These are phyloP conservation scores for Mallotus villosus DNA, from an alignment of 2,797 vertebrate genomes.

Conservation along the genomic window DNA sequence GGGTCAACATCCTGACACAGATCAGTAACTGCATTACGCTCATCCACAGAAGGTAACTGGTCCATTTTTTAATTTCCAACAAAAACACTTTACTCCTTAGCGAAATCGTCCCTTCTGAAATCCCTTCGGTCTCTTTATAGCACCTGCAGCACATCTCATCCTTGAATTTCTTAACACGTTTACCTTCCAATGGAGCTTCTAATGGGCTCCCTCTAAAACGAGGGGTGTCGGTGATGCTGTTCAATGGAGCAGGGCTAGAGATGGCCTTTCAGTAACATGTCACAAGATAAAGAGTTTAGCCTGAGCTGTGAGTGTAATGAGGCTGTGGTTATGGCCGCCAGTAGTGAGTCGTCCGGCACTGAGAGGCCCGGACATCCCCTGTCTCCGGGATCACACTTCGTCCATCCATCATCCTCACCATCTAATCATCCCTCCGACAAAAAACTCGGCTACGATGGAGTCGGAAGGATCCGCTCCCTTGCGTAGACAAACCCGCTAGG, in stretches of 20 bases:
- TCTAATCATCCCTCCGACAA: constrained; percentile 68
- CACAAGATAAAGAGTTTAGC: constrained; percentile 65
- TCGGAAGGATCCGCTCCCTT: constrained; percentile 54
- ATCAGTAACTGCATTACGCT: constrained; percentile 55
- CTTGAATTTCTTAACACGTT: constrained; percentile 29
- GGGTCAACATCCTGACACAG: constrained; percentile 52
- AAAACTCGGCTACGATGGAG: constrained; percentile 64
- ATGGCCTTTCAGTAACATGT: constrained; percentile 58
- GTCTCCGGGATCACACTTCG: constrained; percentile 55
- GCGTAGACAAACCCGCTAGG: constrained; percentile 61
- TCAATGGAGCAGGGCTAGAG: constrained; percentile 69
- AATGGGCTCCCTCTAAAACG: constrained; percentile 35
- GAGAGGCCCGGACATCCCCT: constrained; percentile 57
- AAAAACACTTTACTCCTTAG: constrained; percentile 51
- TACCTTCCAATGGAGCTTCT: constrained; percentile 17
- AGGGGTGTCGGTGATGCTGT: constrained; percentile 37
- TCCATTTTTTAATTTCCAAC: constrained; percentile 46
- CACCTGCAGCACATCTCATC: not conserved
- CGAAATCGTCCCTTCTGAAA: not conserved
- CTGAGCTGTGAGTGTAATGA: constrained; percentile 71
- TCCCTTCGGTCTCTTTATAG: too few relatives aligned
- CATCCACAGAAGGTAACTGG: constrained; percentile 29
- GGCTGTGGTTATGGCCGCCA: constrained; percentile 62
- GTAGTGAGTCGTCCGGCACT: constrained; percentile 58
- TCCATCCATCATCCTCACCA: constrained; percentile 76